These are phyloP conservation scores for Chrysomela aeneicollis DNA, from an alignment of 2,888 invertebrate species.

Conservation along the genomic window DNA sequence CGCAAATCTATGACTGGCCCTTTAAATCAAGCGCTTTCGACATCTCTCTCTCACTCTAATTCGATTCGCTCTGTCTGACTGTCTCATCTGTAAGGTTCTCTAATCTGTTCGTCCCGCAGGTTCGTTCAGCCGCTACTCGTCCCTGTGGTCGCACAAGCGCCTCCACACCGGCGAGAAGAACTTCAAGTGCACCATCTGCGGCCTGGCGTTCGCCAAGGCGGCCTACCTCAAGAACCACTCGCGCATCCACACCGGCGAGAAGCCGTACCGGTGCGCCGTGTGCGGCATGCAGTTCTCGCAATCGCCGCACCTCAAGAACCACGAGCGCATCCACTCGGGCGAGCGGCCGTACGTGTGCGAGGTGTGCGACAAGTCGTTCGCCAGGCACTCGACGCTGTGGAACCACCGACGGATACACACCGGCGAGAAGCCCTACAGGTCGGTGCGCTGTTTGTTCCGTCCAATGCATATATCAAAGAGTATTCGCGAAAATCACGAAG, in stretches of 20 bases:
- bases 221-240: constrained; percentile 91
- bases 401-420: constrained; percentile 89
- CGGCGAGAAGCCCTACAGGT: constrained; percentile 80
- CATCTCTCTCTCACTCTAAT: too few species aligned
- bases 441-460: constrained; percentile 4
- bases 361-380: constrained; percentile 88
- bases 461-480: not conserved
- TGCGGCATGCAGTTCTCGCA: constrained; percentile 93
- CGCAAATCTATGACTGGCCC: too few species aligned
- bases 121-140: constrained; percentile 84
- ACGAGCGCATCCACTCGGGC: constrained; percentile 87
- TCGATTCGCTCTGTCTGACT: too few species aligned
- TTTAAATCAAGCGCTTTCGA: too few species aligned
- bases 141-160: constrained; percentile 89
- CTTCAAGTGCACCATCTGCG: constrained; percentile 88
- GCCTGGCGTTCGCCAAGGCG: constrained; percentile 87
- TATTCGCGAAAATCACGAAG: too few species aligned
- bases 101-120: constrained; percentile 53
- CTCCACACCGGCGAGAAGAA: constrained; percentile 85
- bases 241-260: constrained; percentile 82
- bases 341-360: constrained; percentile 90
- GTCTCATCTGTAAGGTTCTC: too few species aligned
- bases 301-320: constrained; percentile 87
- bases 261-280: constrained; percentile 72
- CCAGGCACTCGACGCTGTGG: constrained; percentile 87